Percentiles rank a stretch among this genome's conserved stretches.
Conservation (phyloP, 2,888 invertebrate genomes). For the Crioceris asparagi region DNA sequence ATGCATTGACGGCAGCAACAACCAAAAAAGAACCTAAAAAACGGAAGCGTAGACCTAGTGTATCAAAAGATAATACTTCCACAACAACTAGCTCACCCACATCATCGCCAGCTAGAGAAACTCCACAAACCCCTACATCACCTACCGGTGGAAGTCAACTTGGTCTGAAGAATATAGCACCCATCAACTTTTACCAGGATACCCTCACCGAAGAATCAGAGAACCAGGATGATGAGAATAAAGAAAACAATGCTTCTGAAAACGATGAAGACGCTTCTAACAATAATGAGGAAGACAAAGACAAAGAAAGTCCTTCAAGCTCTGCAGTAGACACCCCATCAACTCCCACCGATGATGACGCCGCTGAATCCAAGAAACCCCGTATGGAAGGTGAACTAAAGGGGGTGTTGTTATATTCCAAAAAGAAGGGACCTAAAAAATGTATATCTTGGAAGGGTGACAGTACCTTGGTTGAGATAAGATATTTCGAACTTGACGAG, state of each 20-base stretch:
- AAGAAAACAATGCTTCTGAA: slow-evolving; percentile 19
- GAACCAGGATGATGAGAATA: slow-evolving; percentile 33
- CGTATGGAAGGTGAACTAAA: slow-evolving; percentile 47
- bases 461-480: slow-evolving; percentile 64
- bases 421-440: slow-evolving; percentile 69
- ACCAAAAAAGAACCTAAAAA: slow-evolving; percentile 66
- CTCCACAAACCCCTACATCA: slow-evolving; percentile 22
- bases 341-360: slow-evolving; percentile 30
- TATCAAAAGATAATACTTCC: slow-evolving; percentile 48
- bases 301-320: slow-evolving; percentile 14
- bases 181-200: slow-evolving; percentile 81
- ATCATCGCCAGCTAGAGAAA: slow-evolving; percentile 26
- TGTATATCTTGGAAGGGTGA: slow-evolving; percentile 69
- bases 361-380: slow-evolving; percentile 20
- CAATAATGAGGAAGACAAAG: slow-evolving; percentile 18
- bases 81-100: slow-evolving; percentile 26
- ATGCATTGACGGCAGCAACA: slow-evolving; percentile 73
- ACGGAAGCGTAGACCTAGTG: slow-evolving; percentile 62
- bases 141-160: slow-evolving; percentile 27
- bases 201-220: slow-evolving; percentile 47
- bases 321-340: slow-evolving; percentile 8
- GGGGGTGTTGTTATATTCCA: slow-evolving; percentile 64
- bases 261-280: slow-evolving; percentile 28
- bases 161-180: slow-evolving; percentile 43
- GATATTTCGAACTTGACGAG: slow-evolving; percentile 91